Evolutionary conservation across 2,888 invertebrate species (phyloP).

Genomic region (Lepidonotus clava): DNA sequence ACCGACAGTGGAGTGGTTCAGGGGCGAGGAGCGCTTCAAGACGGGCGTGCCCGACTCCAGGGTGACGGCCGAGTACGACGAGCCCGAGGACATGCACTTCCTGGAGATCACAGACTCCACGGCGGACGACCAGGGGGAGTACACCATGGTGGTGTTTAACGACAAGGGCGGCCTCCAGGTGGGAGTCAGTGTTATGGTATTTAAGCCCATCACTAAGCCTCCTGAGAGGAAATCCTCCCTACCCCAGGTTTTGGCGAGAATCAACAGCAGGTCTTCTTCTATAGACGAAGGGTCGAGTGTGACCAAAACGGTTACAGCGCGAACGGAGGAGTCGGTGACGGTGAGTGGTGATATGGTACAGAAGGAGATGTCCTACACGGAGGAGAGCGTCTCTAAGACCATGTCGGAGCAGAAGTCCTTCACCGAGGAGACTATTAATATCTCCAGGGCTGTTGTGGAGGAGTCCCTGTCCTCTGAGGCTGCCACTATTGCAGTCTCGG

Average conservation of each 20-base stretch:
- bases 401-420: background rate
- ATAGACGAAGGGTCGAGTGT: background rate
- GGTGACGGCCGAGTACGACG: background rate
- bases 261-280: background rate
- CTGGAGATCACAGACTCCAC: conserved; percentile 21
- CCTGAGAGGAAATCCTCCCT: background rate
- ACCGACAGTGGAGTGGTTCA: conserved; percentile 76
- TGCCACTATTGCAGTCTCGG: background rate
- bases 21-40: conserved; percentile 67
- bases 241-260: no score
- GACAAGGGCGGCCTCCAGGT: background rate
- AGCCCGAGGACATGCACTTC: conserved; percentile 25
- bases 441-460: background rate
- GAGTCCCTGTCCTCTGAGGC: background rate
- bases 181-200: background rate
- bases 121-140: background rate
- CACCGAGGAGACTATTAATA: conserved; percentile 1
- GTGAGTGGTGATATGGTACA: background rate
- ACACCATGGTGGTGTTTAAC: conserved; percentile 1
- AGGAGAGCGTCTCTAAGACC: background rate
- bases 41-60: conserved; percentile 55
- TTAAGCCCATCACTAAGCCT: background rate
- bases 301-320: background rate
- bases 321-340: conserved; percentile 4
- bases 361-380: conserved; percentile 2